Conservation (phyloP, 2,888 invertebrate genomes). For the Chaetoderma sp. region DNA sequence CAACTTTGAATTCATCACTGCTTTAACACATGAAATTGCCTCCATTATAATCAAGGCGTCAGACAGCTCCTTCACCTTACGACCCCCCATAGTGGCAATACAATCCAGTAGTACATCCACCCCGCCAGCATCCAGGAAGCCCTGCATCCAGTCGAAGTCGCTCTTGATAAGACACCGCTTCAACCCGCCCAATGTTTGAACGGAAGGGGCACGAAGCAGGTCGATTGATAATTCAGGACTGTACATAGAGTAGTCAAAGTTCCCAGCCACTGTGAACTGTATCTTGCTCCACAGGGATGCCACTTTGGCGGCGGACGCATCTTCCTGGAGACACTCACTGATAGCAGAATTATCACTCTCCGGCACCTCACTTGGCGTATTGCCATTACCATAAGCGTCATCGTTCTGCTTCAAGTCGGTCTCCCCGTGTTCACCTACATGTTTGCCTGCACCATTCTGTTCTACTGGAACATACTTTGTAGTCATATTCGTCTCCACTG, state of each 20-base stretch:
- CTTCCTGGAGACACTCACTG: too few species aligned
- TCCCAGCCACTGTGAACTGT: conserved; percentile 38
- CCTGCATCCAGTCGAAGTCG: conserved; percentile 58
- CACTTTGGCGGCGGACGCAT: too few species aligned
- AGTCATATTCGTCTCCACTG: too few species aligned
- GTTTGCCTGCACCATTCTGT: too few species aligned
- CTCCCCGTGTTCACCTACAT: too few species aligned
- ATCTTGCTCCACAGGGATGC: conserved; percentile 45
- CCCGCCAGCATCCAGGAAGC: conserved; percentile 61
- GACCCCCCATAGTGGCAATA: conserved; percentile 57
- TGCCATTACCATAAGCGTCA: too few species aligned
- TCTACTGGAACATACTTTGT: too few species aligned
- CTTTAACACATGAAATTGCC: conserved; percentile 63
- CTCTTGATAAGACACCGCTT: conserved; percentile 56
- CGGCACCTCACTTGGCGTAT: too few species aligned
- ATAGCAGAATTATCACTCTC: too few species aligned
- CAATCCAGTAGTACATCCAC: conserved; percentile 55
- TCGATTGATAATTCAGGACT: conserved; percentile 51
- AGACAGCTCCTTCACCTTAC: conserved; percentile 55
- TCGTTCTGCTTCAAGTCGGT: too few species aligned
- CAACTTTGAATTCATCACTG: conserved; percentile 87
- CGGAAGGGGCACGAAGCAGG: conserved; percentile 46
- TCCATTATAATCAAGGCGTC: conserved; percentile 65
- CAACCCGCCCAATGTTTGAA: conserved; percentile 51
- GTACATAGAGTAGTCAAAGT: conserved; percentile 51